These are phyloP conservation scores for Parnassius mnemosyne DNA, from an alignment of 2,888 invertebrate genomes.

Conservation along the genomic window DNA sequence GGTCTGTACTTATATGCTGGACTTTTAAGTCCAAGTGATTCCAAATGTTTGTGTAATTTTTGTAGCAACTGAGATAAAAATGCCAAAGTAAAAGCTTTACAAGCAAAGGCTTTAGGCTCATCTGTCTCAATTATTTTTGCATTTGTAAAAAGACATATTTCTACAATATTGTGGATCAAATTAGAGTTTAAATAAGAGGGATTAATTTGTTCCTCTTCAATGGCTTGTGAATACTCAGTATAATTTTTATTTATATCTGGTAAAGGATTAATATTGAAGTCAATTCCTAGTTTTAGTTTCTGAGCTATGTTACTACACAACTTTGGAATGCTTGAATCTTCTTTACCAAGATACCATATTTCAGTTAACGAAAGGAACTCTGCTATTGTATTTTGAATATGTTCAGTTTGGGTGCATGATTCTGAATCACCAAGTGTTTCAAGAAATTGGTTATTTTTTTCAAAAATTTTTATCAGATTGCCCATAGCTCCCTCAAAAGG, in stretches of 20 bases:
- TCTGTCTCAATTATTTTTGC: slow-evolving; percentile 86
- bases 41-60: slow-evolving; percentile 70
- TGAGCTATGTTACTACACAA: slow-evolving; percentile 86
- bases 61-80: slow-evolving; percentile 87
- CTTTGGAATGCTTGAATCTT: slow-evolving; percentile 83
- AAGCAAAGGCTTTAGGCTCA: slow-evolving; percentile 89
- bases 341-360: slow-evolving; percentile 83
- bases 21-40: slow-evolving; percentile 65
- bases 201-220: slow-evolving; percentile 70
- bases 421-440: slow-evolving; percentile 74
- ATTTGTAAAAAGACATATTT: slow-evolving; percentile 90
- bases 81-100: slow-evolving; percentile 91
- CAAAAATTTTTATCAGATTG: slow-evolving; percentile 88
- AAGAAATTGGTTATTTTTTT: slow-evolving; percentile 83
- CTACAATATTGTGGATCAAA: slow-evolving; percentile 90
- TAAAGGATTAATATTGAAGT: slow-evolving; percentile 68
- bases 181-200: slow-evolving; percentile 83
- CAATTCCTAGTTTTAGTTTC: slow-evolving; percentile 87
- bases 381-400: slow-evolving; percentile 70
- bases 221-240: slow-evolving; percentile 71
- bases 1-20: slow-evolving; percentile 62
- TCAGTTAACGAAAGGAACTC: slow-evolving; percentile 82
- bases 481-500: slow-evolving; percentile 95
- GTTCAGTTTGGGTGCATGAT: slow-evolving; percentile 65
- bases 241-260: slow-evolving; percentile 78